A percentile compares a stretch with the other conserved stretches of the same genome.
Conservation (phyloP, 2,113 vertebrate genomes). For the Microtus oregoni region DNA sequence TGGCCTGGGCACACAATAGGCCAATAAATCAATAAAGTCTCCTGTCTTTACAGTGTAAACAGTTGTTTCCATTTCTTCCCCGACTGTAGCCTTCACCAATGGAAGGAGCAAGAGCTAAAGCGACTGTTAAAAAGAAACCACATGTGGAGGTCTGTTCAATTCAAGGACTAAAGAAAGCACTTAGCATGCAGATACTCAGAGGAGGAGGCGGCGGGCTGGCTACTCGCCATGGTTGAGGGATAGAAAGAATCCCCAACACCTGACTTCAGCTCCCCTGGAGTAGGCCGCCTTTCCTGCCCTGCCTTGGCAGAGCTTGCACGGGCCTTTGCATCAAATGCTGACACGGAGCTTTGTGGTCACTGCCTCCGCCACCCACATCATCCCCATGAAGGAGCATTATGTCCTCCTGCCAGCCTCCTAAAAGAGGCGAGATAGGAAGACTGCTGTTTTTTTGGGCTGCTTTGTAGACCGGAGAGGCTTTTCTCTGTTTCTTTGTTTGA, state of each 20-base stretch:
- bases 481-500: conserved; percentile 48
- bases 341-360: not conserved
- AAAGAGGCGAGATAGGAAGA: conserved; percentile 3
- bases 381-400: not conserved
- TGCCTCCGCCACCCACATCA: not conserved
- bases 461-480: not conserved
- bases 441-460: not conserved
- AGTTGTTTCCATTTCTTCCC: not conserved
- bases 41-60: not conserved
- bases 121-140: conserved; percentile 11
- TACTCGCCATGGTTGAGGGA: not conserved
- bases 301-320: conserved; percentile 40
- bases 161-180: not conserved
- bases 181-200: not conserved
- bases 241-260: not conserved
- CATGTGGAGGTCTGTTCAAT: not conserved
- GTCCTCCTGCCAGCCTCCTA: conserved; percentile 15
- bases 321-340: conserved; percentile 16
- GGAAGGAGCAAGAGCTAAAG: not conserved
- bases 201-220: not conserved
- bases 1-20: not conserved
- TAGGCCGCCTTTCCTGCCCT: not conserved
- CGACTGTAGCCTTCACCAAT: not conserved
- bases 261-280: not conserved
- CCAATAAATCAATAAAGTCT: not conserved